These are phyloP conservation scores for Orchestia grillus DNA, from an alignment of 1,140 invertebrate genomes.

Conservation along the genomic window DNA sequence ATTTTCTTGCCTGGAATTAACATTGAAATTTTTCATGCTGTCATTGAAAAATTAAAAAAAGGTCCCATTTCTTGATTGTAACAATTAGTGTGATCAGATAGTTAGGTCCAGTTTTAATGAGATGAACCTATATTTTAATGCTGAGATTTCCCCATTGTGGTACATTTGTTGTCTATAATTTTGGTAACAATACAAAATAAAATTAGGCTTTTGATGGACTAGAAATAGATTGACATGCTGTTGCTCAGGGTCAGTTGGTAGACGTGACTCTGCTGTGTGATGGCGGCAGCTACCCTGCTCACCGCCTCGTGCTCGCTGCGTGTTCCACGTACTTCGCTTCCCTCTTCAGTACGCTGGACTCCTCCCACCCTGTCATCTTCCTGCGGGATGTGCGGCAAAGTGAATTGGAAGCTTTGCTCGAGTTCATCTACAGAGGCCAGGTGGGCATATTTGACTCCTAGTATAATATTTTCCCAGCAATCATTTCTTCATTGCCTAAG, in stretches of 20 bases:
- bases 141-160: too few species aligned
- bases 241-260: constrained; percentile 72
- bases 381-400: constrained; percentile 88
- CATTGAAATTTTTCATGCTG: too few species aligned
- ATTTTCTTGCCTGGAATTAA: too few species aligned
- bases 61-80: too few species aligned
- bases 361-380: constrained; percentile 90
- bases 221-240: background rate
- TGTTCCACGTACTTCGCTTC: constrained; percentile 91
- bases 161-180: too few species aligned
- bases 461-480: background rate
- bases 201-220: too few species aligned
- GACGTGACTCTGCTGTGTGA: constrained; percentile 74
- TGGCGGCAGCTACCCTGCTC: constrained; percentile 80
- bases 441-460: constrained; percentile 69
- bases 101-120: too few species aligned
- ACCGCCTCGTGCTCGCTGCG: constrained; percentile 86
- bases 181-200: too few species aligned
- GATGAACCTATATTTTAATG: too few species aligned
- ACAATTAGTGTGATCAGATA: too few species aligned
- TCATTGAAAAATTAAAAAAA: too few species aligned
- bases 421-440: constrained; percentile 94
- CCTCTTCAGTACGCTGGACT: constrained; percentile 86
- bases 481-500: background rate
- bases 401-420: constrained; percentile 88